These are phyloP conservation scores for Conger conger DNA, from an alignment of 2,113 vertebrate genomes.

Conservation along the genomic window DNA sequence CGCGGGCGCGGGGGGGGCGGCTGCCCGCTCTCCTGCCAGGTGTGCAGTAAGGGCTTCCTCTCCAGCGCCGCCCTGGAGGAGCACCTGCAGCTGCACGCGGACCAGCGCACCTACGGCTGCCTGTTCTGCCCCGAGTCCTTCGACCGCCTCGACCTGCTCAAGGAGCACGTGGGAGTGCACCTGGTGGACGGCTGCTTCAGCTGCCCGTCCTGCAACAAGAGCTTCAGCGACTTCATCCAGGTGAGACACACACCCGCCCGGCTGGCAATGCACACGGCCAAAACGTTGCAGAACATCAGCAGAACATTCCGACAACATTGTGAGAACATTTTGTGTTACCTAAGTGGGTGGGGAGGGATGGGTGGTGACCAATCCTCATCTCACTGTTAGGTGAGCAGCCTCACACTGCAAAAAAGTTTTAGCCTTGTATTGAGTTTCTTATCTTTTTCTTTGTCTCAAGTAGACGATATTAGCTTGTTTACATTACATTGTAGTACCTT, in stretches of 20 bases:
- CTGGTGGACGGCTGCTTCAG: conserved; percentile 84
- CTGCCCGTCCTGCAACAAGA: conserved; percentile 95
- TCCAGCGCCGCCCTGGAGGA: conserved; percentile 83
- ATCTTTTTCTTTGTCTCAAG: no score
- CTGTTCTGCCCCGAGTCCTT: conserved; percentile 89
- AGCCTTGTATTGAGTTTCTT: no score
- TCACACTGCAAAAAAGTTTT: no score
- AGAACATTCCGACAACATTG: no score
- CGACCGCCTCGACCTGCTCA: conserved; percentile 88
- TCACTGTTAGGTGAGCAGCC: not conserved
- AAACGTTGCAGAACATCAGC: no score
- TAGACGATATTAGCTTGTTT: no score
- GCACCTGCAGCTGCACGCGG: conserved; percentile 89
- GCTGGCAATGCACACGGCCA: no score
- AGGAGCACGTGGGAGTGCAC: conserved; percentile 88
- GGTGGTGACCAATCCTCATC: no score
- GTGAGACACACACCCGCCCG: conserved; percentile 56
- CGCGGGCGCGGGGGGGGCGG: conserved; percentile 85
- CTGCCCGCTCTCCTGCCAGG: conserved; percentile 87
- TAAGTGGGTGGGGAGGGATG: no score
- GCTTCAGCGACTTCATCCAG: conserved; percentile 94
- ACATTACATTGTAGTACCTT: no score
- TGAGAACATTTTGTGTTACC: no score
- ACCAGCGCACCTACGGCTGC: conserved; percentile 91
- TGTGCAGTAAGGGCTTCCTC: conserved; percentile 91